Conservation (phyloP, 2,797 vertebrate species). For the Protonibea diacanthus region DNA sequence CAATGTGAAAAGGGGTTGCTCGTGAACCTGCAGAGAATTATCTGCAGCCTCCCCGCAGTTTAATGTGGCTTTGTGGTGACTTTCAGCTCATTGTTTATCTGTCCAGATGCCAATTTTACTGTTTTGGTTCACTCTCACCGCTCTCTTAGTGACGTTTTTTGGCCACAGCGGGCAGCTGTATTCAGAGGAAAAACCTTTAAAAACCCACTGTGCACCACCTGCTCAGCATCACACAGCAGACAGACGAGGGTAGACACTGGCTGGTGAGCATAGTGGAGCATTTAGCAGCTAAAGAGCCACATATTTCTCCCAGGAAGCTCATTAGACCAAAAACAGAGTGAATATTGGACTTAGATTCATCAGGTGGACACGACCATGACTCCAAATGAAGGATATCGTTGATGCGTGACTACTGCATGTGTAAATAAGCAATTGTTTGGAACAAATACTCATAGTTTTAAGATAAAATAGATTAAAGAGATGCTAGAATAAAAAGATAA, state of each 20-base stretch:
- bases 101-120: rapidly evolving
- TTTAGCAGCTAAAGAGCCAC: neutral
- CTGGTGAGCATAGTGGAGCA: neutral
- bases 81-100: neutral
- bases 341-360: neutral
- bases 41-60: neutral
- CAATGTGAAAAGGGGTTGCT: neutral
- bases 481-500: neutral
- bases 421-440: neutral
- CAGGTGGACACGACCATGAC: neutral
- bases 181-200: neutral
- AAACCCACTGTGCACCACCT: neutral
- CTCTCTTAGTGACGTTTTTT: neutral
- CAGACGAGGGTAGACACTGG: too few relatives aligned
- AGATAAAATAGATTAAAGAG: neutral
- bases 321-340: neutral
- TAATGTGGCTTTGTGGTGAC: neutral
- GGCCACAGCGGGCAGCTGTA: too few relatives aligned
- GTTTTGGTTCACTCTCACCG: neutral
- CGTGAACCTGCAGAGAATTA: neutral
- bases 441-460: neutral
- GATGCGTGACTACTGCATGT: neutral
- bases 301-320: neutral
- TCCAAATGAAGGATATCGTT: neutral
- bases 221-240: neutral